Evolutionary conservation across 1,140 invertebrate genomes (phyloP).

Genomic region (Xylocopa sonorina): DNA sequence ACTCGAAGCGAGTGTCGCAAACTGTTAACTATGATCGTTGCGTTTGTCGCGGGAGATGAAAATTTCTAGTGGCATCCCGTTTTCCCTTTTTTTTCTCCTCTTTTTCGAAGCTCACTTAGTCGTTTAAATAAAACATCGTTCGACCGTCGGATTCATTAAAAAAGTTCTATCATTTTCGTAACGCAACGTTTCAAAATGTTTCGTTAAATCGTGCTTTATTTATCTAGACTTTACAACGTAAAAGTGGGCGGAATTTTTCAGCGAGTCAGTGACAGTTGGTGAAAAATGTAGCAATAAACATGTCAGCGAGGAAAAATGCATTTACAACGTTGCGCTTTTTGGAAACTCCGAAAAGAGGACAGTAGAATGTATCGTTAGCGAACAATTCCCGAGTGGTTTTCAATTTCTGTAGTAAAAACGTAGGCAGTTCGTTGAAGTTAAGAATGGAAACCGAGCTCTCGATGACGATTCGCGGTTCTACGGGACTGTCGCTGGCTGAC

Average conservation of each 20-base stretch:
- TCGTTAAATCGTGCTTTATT: background rate
- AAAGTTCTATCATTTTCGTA: too few species aligned
- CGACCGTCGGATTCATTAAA: too few species aligned
- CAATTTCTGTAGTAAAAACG: background rate
- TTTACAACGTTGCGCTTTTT: background rate
- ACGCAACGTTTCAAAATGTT: background rate
- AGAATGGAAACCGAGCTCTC: background rate
- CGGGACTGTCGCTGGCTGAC: background rate
- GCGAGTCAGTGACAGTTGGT: too few species aligned
- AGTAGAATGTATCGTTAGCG: background rate
- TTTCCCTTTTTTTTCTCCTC: too few species aligned
- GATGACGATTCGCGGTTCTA: background rate
- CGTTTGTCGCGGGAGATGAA: constrained; percentile 26
- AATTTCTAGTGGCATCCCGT: too few species aligned
- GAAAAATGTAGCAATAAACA: background rate
- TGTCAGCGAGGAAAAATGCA: background rate
- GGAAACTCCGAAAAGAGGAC: too few species aligned
- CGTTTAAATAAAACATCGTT: too few species aligned
- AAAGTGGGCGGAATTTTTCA: background rate
- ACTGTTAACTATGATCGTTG: constrained; percentile 45
- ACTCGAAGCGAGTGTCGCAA: constrained; percentile 17
- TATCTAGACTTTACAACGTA: background rate
- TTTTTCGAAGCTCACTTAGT: too few species aligned
- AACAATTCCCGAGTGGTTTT: background rate
- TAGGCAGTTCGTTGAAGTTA: background rate